phyloP scores from a whole-genome alignment of 2,888 invertebrate genomes.

The Epirrita christyi region DNA sequence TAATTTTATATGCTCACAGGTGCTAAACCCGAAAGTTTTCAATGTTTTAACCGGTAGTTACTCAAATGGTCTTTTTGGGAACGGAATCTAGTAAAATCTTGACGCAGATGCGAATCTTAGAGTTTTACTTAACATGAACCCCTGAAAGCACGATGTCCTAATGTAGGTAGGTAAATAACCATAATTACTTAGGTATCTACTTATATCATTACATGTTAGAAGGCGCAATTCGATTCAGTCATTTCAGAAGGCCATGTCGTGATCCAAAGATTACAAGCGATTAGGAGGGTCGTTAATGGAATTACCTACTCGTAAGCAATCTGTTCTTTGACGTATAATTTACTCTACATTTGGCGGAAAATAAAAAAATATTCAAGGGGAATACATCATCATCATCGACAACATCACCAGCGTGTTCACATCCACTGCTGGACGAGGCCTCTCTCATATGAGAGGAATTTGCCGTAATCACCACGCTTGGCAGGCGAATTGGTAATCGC shows the following conservation, averaged over 20 bases:
- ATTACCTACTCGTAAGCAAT: conserved; percentile 35
- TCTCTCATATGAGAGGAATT: too few species aligned
- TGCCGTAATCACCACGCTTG: too few species aligned
- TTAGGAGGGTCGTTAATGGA: conserved; percentile 36
- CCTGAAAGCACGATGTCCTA: background rate
- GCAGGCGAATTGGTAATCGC: too few species aligned
- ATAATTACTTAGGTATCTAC: conserved; percentile 5
- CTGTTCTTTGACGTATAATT: conserved; percentile 14
- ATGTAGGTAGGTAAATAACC: background rate
- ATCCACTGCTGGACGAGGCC: too few species aligned
- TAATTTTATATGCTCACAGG: too few species aligned
- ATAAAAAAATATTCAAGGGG: background rate
- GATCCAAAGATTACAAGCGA: conserved; percentile 35
- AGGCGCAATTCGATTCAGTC: conserved; percentile 35
- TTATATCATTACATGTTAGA: conserved; percentile 21
- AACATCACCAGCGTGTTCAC: too few species aligned
- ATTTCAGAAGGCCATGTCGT: conserved; percentile 37
- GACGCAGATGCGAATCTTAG: too few species aligned
- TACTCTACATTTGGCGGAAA: background rate
- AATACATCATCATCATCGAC: too few species aligned
- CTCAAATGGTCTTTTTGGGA: too few species aligned
- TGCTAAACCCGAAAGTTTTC: too few species aligned
- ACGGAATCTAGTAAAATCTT: too few species aligned
- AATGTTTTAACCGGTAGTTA: too few species aligned
- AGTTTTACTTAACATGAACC: background rate